Base-by-base conservation (phyloP, 2,797 vertebrate species). In the Fringilla coelebs region DNA sequence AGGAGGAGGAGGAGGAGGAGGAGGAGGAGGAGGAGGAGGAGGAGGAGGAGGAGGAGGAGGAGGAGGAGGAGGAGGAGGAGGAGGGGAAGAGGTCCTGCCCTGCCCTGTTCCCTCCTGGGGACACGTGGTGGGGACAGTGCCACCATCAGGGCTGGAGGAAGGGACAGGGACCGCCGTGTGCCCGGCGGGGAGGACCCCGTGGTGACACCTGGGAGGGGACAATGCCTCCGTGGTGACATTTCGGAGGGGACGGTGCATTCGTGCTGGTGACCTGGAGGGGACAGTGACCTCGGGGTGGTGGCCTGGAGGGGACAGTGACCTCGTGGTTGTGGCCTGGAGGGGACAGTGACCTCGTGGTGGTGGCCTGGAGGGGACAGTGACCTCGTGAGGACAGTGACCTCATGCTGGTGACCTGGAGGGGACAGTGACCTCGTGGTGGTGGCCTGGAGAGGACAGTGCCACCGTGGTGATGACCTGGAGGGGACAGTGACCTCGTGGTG, bases 161-260 rank as follows among this genome's bases (percentile, higher is more conserved):
- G 36, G 14, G 29, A 6, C 18, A 8, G 40, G 32, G 13, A n/a
- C 24, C 9, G 20, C 29, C 14, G 3, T 17, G 2, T 31, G 28
- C 15, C 19, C 32, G 2, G 5, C 5, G 65, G 49, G 32, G 41
- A 11, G 10, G 31, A 1, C 16, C 4, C 4, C 4, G 13, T 9
- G 78, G 57, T 31, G 81, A 6, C 14, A 10, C 9, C 21, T 7
- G 21, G 9, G n/a, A 71, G 40, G 29, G 29, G 67, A 29, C 25
- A 41, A 41, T 41, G 32, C 32, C 54, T 34, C 5, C 32, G 21
- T n/a, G 54, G 54, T 55, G 54, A 55, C 54, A 34, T 14, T n/a
- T 4, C 21, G 13, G 48, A 71, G 40, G 24, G 22, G 67, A 24
- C 15, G 1, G 13, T 19, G 19, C 8, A 38, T 11, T 3, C 8